These are phyloP conservation scores for Argyra leucocephala DNA, from an alignment of 2,888 invertebrate genomes.

Conservation along the genomic window DNA sequence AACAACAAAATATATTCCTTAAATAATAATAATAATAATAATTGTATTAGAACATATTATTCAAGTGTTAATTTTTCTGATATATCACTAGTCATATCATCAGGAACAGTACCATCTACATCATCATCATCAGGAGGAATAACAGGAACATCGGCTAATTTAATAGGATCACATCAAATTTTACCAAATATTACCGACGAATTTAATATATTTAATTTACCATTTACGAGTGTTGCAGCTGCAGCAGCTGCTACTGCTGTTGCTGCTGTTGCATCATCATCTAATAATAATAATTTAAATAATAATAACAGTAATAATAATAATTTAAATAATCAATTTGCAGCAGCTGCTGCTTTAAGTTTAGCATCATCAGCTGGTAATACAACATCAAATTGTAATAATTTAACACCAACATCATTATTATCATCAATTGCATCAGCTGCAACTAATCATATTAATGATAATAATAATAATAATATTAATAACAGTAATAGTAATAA, in stretches of 20 bases:
- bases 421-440: slow-evolving; percentile 10
- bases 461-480: too few species aligned
- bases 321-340: slow-evolving; percentile 24
- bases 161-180: slow-evolving; percentile 7
- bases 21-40: neutral
- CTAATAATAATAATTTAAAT: neutral
- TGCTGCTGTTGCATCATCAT: neutral
- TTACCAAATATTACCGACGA: slow-evolving; percentile 1
- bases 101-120: slow-evolving; percentile 19
- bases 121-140: neutral
- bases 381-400: slow-evolving; percentile 14
- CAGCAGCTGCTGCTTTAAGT: slow-evolving; percentile 20
- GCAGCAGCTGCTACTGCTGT: slow-evolving; percentile 1
- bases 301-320: slow-evolving; percentile 11
- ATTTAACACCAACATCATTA: neutral
- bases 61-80: neutral
- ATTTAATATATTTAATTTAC: slow-evolving; percentile 7
- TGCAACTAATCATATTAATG: slow-evolving; percentile 9
- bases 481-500: too few species aligned
- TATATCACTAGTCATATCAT: slow-evolving; percentile 12
- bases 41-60: too few species aligned
- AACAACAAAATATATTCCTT: neutral
- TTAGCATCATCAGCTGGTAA: slow-evolving; percentile 16
- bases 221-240: neutral
- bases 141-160: neutral